phyloP scores from a whole-genome alignment of 2,113 vertebrate genomes.

The Chloebia gouldiae region DNA sequence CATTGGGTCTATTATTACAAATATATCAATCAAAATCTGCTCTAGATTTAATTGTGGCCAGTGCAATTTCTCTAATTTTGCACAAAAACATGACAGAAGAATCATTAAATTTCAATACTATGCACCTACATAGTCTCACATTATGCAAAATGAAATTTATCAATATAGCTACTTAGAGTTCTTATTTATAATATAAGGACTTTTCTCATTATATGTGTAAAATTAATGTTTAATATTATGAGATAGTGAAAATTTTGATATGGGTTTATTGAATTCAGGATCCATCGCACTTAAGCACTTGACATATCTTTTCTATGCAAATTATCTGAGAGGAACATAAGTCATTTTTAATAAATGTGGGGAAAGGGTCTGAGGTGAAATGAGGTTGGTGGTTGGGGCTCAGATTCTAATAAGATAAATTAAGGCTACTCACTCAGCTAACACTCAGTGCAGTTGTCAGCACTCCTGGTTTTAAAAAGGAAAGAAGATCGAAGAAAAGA shows the following conservation, averaged over 20 bases:
- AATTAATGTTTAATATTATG: background rate
- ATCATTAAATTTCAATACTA: background rate
- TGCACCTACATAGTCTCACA: rapidly evolving
- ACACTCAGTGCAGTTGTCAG: conserved; percentile 32
- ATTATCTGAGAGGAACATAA: conserved; percentile 7
- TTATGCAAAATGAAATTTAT: background rate
- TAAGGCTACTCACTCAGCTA: conserved; percentile 39
- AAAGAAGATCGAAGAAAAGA: conserved; percentile 38
- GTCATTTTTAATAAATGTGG: conserved; percentile 50
- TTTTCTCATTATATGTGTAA: background rate
- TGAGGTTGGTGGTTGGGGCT: conserved; percentile 16
- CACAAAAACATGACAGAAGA: background rate
- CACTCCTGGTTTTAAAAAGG: conserved; percentile 59
- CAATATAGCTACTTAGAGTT: background rate
- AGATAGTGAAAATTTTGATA: background rate
- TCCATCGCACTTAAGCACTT: background rate
- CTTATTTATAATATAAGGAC: background rate
- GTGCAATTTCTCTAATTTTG: background rate
- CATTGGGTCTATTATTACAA: background rate
- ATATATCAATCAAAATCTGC: background rate
- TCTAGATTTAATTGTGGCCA: background rate
- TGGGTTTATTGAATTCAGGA: background rate
- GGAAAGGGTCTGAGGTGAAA: conserved; percentile 46
- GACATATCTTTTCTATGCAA: conserved; percentile 9
- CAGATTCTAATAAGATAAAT: conserved; percentile 59